These are phyloP conservation scores for Riparia riparia DNA, from an alignment of 2,113 vertebrate genomes.

Conservation along the genomic window DNA sequence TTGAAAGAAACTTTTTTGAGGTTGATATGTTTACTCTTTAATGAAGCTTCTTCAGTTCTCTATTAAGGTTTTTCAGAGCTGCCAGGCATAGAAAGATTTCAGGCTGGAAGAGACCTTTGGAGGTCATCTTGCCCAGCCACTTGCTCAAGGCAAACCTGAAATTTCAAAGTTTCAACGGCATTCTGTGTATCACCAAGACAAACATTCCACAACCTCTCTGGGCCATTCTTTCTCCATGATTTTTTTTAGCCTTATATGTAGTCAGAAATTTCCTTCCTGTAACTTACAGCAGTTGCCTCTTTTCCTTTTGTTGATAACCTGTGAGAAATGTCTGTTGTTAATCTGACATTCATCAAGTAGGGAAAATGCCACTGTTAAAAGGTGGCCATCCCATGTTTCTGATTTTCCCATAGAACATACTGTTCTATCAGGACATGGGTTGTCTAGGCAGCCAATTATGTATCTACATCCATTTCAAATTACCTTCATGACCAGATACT, in stretches of 20 bases:
- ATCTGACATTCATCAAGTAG: neutral
- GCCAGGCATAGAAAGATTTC: neutral
- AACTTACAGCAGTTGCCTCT: neutral
- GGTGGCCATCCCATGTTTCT: neutral
- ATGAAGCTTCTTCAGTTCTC: neutral
- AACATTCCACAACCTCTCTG: neutral
- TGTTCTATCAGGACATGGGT: neutral
- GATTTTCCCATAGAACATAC: neutral
- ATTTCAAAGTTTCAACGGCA: neutral
- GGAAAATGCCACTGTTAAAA: neutral
- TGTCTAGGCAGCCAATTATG: neutral
- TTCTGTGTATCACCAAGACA: neutral
- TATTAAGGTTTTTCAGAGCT: neutral
- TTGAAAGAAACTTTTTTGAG: neutral
- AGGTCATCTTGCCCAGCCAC: neutral
- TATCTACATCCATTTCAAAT: neutral
- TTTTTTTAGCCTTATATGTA: neutral
- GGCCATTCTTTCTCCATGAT: neutral
- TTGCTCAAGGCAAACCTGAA: neutral
- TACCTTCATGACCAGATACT: neutral
- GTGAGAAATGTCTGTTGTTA: neutral
- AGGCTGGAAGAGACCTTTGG: neutral
- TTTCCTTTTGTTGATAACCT: neutral
- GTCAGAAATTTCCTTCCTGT: neutral
- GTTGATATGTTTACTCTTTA: neutral